Base-by-base conservation (phyloP, 2,797 vertebrate genomes). In the Crypturellus tataupa region DNA sequence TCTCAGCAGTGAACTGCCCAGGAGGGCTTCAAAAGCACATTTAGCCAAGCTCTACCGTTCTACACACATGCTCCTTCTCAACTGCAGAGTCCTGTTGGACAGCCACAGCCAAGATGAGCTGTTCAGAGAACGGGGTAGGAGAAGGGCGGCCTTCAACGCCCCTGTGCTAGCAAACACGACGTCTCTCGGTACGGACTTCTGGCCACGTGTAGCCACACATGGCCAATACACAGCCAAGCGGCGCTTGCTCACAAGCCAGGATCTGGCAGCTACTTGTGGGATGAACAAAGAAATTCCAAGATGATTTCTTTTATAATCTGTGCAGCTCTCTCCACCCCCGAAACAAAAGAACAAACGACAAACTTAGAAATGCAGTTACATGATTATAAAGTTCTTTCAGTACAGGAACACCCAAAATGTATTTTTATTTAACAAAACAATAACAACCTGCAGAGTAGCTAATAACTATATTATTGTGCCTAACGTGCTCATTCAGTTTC, bases 81-180 rank as follows among this genome's bases (percentile, higher is more conserved):
- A 78, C 19, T 72, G 42, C 80, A 90, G 80, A 44, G 37, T 3
- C 9, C 35, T 20, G 67, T 80, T 37, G 5, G 19, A 47, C 17
- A 56, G 20, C 1, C 49, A n/a, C 42, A 93, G 35, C 64, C 16
- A 31, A 80, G 46, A 20, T 5, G 27, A 6, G 33, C 35, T 2
- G 12, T 55, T 10, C 13, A 51, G 68, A 40, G 37, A 59, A 44
- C 8, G 44, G 17, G 19, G 19, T 19, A 46, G 44, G 40, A 40
- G 40, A 13, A 40, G 40, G 40, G 40, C 40, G 40, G 13, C 40
- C 71, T 21, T 12, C 35, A 16, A 17, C 4, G 58, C 46, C 71
- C 71, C 35, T 20, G 18, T 40, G 53, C n/a, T 0, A 15, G 5
- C 5, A 3, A 9, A 12, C 6, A 17, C 5, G 56, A 4, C 3